These are phyloP conservation scores for Pseudomyrmex cubaensis DNA, from an alignment of 1,140 invertebrate species.

Conservation along the genomic window DNA sequence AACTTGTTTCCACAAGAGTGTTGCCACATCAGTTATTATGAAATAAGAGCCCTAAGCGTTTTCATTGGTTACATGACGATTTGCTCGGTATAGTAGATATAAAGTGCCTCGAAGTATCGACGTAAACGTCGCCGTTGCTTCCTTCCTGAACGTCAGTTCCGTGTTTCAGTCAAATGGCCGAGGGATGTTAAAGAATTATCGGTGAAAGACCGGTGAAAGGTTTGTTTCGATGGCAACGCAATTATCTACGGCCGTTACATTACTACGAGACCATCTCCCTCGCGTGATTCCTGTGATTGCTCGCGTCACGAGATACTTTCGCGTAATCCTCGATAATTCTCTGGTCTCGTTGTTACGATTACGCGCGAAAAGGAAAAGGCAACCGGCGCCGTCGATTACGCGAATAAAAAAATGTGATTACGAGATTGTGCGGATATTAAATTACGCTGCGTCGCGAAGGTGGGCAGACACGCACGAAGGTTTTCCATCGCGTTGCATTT, in stretches of 20 bases:
- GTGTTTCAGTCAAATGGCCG: slow-evolving; percentile 29
- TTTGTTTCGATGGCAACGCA: slow-evolving; percentile 37
- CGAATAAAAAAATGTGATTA: slow-evolving; percentile 25
- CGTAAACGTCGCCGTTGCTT: slow-evolving; percentile 5
- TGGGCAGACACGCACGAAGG: not conserved
- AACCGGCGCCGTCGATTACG: slow-evolving; percentile 8
- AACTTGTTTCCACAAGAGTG: no score
- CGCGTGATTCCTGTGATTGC: slow-evolving; percentile 9
- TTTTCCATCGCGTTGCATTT: not conserved
- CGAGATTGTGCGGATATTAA: not conserved
- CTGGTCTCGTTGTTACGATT: slow-evolving; percentile 9
- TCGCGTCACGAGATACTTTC: slow-evolving; percentile 19
- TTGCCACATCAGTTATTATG: not conserved
- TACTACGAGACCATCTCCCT: slow-evolving; percentile 28
- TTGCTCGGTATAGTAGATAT: not conserved
- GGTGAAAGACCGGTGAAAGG: slow-evolving; percentile 72
- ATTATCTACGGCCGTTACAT: slow-evolving; percentile 51
- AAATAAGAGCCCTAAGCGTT: slow-evolving; percentile 3
- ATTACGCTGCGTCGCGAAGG: slow-evolving; percentile 12
- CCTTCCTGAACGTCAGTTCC: not conserved
- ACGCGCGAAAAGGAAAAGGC: not conserved
- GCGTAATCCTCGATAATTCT: not conserved
- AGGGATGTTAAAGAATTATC: slow-evolving; percentile 53
- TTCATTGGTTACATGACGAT: not conserved
- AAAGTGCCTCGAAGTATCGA: slow-evolving; percentile 1